Evolutionary conservation across 2,797 vertebrate species (phyloP), one percentile per base, ranked within the genome.

Genomic region (Cryptoblepharus egeriae): DNA sequence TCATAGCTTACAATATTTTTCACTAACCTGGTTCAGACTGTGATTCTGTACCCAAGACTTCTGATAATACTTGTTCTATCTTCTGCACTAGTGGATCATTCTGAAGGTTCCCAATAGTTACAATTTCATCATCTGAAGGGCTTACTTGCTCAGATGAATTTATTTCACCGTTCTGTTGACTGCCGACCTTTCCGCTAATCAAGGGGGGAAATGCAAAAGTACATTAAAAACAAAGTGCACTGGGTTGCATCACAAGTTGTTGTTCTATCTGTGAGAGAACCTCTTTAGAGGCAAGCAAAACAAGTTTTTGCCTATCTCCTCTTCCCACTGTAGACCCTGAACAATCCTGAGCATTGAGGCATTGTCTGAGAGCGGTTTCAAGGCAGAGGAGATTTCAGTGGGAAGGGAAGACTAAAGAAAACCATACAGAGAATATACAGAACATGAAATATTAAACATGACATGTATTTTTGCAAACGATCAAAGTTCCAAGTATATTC

Each of bases 11-110:
- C 52, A 55, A 37, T 55, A 4, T 26, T 85, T 88, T 92, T 82
- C 78, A 86, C 92, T 94, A 94, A 96, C 96, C 96, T 95, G 94
- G 92, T 80, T 93, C 96, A 90, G 87, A 91, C 52, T 96, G 96
- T 91, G 96, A 95, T 73, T 98, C 97, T 94, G 98, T 97, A 92
- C 93, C 94, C 91, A 95, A 91, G 89, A 95, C 93, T 88, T 88
- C 88, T 74, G 92, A 93, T 88, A 96, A 94, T 75, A 95, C 95
- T 92, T 95, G 93, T 90, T 96, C 96, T 91, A 94, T 93, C 90
- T 95, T 94, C 89, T 94, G 93, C 57, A 94, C 94, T 87, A 95
- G 93, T 86, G 95, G 93, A 89, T 95, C 93, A 91, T 93, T 93
- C 85, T 95, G 94, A 85, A 93, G 93, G 79, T 88, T 95, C 90